Percentiles rank a stretch among this genome's conserved stretches.
phyloP scores from a whole-genome alignment of 1,140 invertebrate genomes.

The Dufourea novaeangliae region DNA sequence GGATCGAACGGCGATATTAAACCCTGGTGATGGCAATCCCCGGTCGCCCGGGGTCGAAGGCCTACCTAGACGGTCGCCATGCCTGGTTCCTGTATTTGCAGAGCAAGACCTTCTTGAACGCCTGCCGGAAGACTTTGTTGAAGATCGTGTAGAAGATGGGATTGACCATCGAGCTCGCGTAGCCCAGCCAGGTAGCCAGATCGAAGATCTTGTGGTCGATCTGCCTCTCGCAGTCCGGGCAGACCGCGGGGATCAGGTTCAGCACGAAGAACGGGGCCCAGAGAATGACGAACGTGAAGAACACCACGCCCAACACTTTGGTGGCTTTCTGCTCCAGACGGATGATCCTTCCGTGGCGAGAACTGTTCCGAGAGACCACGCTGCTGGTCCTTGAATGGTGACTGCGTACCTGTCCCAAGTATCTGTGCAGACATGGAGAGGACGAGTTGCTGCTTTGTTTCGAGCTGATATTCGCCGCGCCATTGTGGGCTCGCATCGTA shows the following conservation, averaged over 20 bases:
- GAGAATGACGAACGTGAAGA: conserved; percentile 95
- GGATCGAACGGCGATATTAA: conserved; percentile 21
- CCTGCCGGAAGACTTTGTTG: conserved; percentile 95
- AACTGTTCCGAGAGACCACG: conserved; percentile 89
- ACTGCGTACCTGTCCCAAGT: conserved; percentile 80
- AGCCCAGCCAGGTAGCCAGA: conserved; percentile 94
- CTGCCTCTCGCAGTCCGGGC: conserved; percentile 88
- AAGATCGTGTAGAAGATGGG: conserved; percentile 97
- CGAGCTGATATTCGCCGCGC: conserved; percentile 67
- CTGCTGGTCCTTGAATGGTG: conserved; percentile 89
- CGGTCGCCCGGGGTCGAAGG: conserved; percentile 63
- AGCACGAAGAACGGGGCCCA: conserved; percentile 97
- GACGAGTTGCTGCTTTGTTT: conserved; percentile 72
- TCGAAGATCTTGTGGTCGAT: conserved; percentile 91
- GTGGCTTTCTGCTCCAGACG: conserved; percentile 95
- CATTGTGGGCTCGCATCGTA: conserved; percentile 83
- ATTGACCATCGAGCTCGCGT: conserved; percentile 96
- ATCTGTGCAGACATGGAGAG: conserved; percentile 78
- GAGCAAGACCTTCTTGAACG: conserved; percentile 93
- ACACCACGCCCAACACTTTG: conserved; percentile 96
- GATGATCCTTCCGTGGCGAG: conserved; percentile 90
- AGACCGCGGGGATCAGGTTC: conserved; percentile 91
- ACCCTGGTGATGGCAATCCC: conserved; percentile 65
- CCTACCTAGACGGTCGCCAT: conserved; percentile 74
- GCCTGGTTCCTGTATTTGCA: conserved; percentile 81